A percentile compares a stretch with the other conserved stretches of the same genome.
phyloP scores from a whole-genome alignment of 2,888 invertebrate genomes.

The Acronicta alni region DNA sequence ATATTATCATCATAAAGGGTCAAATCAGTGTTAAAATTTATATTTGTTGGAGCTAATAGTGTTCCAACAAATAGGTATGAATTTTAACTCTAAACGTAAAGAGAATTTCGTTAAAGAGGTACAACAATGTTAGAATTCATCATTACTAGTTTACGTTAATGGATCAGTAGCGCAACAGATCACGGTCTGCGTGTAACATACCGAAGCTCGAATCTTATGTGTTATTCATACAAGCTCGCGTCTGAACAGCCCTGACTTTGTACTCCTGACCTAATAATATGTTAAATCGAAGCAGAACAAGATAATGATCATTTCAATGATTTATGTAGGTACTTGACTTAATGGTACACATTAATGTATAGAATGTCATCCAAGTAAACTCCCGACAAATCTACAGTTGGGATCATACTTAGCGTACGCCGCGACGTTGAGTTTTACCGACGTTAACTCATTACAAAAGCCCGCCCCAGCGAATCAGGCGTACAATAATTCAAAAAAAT shows the following conservation, averaged over 20 bases:
- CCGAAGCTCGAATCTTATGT: constrained; percentile 39
- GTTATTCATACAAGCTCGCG: constrained; percentile 42
- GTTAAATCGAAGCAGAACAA: not conserved
- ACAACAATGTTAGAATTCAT: too few species aligned
- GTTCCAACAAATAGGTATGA: too few species aligned
- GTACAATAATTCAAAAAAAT: constrained; percentile 62
- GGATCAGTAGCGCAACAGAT: not conserved
- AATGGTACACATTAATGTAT: too few species aligned
- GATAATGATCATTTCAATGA: not conserved
- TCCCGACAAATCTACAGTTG: constrained; percentile 1
- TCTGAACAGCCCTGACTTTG: constrained; percentile 30
- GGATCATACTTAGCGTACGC: constrained; percentile 13
- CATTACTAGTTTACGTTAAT: too few species aligned
- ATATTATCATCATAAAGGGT: too few species aligned
- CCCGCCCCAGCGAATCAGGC: constrained; percentile 52
- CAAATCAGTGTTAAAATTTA: too few species aligned
- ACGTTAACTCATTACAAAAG: constrained; percentile 49
- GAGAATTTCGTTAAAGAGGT: too few species aligned
- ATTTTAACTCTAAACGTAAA: too few species aligned
- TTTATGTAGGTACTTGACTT: too few species aligned
- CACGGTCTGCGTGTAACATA: constrained; percentile 1
- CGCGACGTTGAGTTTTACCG: constrained; percentile 36
- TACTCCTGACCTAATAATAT: constrained; percentile 39
- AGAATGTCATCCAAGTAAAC: not conserved
- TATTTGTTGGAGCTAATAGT: too few species aligned